Conservation (phyloP, 2,888 invertebrate genomes). For the Ichneumoninae sp. region DNA sequence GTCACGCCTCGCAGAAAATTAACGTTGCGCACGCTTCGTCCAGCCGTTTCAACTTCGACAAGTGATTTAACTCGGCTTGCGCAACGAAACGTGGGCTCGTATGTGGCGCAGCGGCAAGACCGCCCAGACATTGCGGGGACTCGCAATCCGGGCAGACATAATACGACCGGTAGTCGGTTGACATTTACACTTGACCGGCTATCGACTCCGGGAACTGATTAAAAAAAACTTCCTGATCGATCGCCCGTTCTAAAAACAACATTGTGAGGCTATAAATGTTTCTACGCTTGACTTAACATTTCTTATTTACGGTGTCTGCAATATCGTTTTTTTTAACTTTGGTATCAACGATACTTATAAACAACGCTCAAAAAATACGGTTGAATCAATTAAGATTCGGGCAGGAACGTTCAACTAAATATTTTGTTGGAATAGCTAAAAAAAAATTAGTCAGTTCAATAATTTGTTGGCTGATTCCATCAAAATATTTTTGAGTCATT, state of each 20-base stretch:
- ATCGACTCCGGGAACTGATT: conserved; percentile 25
- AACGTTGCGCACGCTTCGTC: not conserved
- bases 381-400: no score
- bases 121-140: conserved; percentile 57
- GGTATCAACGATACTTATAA: no score
- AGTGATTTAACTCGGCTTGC: conserved; percentile 45
- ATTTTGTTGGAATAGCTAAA: no score
- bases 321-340: no score
- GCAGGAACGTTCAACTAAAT: no score
- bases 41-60: conserved; percentile 25
- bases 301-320: no score
- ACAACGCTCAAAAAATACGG: no score
- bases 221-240: not conserved
- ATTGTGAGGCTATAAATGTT: no score
- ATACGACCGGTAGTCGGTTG: conserved; percentile 31
- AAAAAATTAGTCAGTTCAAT: no score
- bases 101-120: conserved; percentile 10
- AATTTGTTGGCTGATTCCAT: no score
- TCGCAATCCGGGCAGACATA: conserved; percentile 16
- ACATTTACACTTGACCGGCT: conserved; percentile 55
- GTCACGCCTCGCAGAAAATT: conserved; percentile 20
- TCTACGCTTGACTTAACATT: no score
- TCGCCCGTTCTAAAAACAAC: not conserved
- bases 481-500: no score
- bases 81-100: conserved; percentile 36